These are phyloP conservation scores for Heliocidaris tuberculata DNA, from an alignment of 35 echinoderm and acorn worm genomes.

Conservation along the genomic window DNA sequence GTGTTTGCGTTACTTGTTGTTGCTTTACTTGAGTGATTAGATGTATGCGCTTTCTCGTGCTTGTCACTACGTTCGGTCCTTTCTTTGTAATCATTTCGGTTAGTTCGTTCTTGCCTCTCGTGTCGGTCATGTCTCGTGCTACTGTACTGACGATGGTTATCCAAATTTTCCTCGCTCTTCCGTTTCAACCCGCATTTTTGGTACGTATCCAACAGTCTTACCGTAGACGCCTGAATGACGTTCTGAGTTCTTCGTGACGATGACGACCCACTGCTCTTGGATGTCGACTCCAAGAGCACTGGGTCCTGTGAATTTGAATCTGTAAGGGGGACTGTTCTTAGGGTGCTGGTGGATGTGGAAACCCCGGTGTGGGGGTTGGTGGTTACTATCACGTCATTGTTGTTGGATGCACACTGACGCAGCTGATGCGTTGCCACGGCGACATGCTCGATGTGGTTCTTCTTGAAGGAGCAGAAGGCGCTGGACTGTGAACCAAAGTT, in stretches of 20 bases:
- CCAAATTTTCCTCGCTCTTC: constrained; percentile 89
- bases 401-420: constrained; percentile 53
- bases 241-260: constrained; percentile 63
- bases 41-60: constrained; percentile 30
- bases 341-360: constrained; percentile 51
- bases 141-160: constrained; percentile 55
- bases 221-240: constrained; percentile 83
- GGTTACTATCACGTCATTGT: constrained; percentile 68
- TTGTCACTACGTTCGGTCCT: constrained; percentile 22
- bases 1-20: constrained; percentile 56
- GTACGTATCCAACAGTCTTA: constrained; percentile 89
- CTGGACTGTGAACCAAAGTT: constrained; percentile 85
- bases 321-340: constrained; percentile 60
- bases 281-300: background rate
- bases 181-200: constrained; percentile 98
- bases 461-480: constrained; percentile 84
- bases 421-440: constrained; percentile 5
- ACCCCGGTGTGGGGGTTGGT: constrained; percentile 49
- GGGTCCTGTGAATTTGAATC: constrained; percentile 35
- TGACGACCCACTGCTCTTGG: constrained; percentile 25
- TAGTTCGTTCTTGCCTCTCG: constrained; percentile 47
- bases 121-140: constrained; percentile 50
- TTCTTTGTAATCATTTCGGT: constrained; percentile 24
- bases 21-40: constrained; percentile 39
- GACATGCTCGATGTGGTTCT: constrained; percentile 56